Conservation (phyloP, 2,113 vertebrate species). For the Psittacus erithacus region DNA sequence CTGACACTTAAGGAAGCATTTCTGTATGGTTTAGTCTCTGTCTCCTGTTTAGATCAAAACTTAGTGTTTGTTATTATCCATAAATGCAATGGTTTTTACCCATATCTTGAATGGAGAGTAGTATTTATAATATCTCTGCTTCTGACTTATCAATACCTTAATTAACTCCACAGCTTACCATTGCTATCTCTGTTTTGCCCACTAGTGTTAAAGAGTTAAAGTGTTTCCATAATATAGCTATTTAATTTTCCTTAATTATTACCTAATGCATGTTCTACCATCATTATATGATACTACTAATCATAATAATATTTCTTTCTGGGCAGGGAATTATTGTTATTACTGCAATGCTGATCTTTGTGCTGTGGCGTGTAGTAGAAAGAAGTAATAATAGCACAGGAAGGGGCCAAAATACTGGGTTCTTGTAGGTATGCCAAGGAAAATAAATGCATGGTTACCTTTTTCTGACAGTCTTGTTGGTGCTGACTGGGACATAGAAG, state of each 20-base stretch:
- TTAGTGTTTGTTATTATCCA: neutral
- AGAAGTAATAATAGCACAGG: neutral
- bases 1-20: neutral
- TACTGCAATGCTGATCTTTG: neutral
- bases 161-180: neutral
- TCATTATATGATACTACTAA: neutral
- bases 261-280: neutral
- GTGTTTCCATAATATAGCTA: neutral
- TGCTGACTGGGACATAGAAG: neutral
- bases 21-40: neutral
- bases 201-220: neutral
- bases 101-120: neutral
- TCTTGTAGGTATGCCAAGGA: neutral
- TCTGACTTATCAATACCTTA: neutral
- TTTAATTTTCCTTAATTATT: neutral
- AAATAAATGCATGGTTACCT: neutral
- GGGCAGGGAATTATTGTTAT: neutral
- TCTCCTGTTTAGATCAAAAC: neutral
- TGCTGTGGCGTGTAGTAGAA: neutral
- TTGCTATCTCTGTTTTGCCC: neutral
- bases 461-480: neutral
- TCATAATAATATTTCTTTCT: neutral
- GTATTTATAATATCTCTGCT: neutral
- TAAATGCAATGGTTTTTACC: neutral
- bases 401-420: neutral